Conservation (phyloP, 2,113 vertebrate species). For the Struthidea cinerea region DNA sequence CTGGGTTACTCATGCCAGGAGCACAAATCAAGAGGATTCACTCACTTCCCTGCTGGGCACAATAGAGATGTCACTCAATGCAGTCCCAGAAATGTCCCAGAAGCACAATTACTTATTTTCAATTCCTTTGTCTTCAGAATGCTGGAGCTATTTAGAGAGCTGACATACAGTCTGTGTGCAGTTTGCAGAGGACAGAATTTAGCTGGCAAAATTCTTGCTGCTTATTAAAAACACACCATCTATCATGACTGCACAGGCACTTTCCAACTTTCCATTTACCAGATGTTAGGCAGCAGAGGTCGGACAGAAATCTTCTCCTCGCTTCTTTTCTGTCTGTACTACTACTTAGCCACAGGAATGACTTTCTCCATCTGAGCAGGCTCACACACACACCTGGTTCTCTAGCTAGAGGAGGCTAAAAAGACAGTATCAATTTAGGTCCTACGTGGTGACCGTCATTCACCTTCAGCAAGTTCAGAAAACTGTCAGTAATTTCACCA, state of each 20-base stretch:
- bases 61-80: not conserved
- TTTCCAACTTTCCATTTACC: not conserved
- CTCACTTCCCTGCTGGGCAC: not conserved
- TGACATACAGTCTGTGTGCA: not conserved
- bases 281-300: not conserved
- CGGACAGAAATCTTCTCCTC: not conserved
- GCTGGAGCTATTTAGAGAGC: not conserved
- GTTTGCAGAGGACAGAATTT: not conserved
- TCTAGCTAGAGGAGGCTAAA: not conserved
- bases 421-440: not conserved
- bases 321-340: not conserved
- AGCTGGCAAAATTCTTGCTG: not conserved
- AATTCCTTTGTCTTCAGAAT: not conserved
- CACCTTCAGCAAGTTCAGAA: not conserved
- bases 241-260: not conserved
- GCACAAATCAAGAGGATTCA: not conserved
- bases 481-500: not conserved
- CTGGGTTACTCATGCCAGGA: not conserved
- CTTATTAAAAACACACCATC: slow-evolving; percentile 23
- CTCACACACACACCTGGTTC: not conserved
- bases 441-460: not conserved
- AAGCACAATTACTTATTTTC: not conserved
- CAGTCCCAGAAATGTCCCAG: not conserved
- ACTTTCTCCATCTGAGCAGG: not conserved
- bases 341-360: not conserved